Percentiles rank a stretch among this genome's conserved stretches.
These are phyloP conservation scores for Zoanthus gigantus DNA, from an alignment of 92 coral and sea anemone genomes.

Conservation along the genomic window DNA sequence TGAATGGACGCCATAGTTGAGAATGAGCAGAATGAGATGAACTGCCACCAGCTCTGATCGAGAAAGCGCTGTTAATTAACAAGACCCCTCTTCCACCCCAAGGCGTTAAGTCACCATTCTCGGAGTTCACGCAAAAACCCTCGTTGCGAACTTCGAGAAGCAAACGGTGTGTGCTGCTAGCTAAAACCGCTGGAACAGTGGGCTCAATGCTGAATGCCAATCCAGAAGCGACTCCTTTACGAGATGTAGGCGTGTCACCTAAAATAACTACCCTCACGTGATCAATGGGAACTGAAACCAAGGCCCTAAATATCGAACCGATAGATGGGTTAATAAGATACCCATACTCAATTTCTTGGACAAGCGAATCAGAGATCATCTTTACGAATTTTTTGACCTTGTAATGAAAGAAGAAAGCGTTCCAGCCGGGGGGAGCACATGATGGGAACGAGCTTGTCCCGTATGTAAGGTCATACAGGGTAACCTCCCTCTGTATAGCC, in stretches of 20 bases:
- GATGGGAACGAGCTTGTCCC: constrained; percentile 29
- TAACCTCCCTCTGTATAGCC: constrained; percentile 9
- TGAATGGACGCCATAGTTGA: constrained; percentile 24
- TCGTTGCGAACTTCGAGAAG: constrained; percentile 41
- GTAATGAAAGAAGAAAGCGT: constrained; percentile 37
- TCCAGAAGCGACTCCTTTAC: constrained; percentile 30
- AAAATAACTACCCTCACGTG: constrained; percentile 15
- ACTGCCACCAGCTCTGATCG: constrained; percentile 2
- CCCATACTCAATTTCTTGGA: constrained; percentile 43
- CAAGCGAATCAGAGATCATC: constrained; percentile 33
- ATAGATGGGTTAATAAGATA: constrained; percentile 20
- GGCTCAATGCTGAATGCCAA: constrained; percentile 34
- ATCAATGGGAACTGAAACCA: constrained; percentile 24
- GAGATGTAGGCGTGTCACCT: constrained; percentile 28
- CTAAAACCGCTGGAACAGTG: constrained; percentile 33
- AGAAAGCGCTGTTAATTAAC: constrained; percentile 23
- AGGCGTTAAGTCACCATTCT: constrained; percentile 21
- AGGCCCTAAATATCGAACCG: constrained; percentile 31
- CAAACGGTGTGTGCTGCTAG: constrained; percentile 23
- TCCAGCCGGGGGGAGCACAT: constrained; percentile 45
- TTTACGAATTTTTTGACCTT: constrained; percentile 3
- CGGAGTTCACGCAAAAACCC: constrained; percentile 31
- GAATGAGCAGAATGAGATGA: neutral
- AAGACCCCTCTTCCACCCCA: constrained; percentile 25
- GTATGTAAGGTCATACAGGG: constrained; percentile 40